phyloP scores from a whole-genome alignment of 2,888 invertebrate species.

The Ophion ventricosus region DNA sequence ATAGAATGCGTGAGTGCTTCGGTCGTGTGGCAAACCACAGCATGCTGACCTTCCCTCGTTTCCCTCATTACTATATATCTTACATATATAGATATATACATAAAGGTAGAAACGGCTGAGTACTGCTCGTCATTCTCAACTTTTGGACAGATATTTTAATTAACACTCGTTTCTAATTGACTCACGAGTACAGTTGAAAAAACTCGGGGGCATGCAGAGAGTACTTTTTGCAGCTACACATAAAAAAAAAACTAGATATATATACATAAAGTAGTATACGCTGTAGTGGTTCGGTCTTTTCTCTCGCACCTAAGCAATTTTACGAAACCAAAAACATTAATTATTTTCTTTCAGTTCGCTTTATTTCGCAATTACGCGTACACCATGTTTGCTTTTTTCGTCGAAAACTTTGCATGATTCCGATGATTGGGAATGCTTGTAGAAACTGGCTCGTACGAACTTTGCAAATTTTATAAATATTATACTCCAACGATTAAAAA shows the following conservation, averaged over 20 bases:
- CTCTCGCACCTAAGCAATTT: neutral
- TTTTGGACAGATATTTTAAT: conserved; percentile 60
- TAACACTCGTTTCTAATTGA: conserved; percentile 64
- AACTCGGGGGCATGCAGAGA: conserved; percentile 29
- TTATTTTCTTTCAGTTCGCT: neutral
- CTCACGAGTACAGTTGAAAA: conserved; percentile 43
- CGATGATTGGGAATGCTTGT: neutral
- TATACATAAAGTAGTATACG: neutral
- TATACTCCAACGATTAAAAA: neutral
- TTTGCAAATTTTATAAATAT: neutral
- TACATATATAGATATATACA: neutral
- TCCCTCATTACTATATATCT: neutral
- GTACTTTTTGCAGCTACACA: neutral
- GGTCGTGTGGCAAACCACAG: conserved; percentile 23
- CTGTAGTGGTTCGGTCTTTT: neutral
- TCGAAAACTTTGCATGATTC: neutral
- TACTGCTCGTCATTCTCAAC: conserved; percentile 45
- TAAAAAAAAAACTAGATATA: neutral
- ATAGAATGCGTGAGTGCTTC: neutral
- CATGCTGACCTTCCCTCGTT: neutral
- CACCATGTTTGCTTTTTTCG: neutral
- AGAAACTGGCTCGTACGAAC: neutral
- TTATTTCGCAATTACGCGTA: neutral
- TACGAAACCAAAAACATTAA: neutral
- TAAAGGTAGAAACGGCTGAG: neutral